Base-by-base conservation (phyloP, 2,797 vertebrate species). In the Serranus cabrilla region DNA sequence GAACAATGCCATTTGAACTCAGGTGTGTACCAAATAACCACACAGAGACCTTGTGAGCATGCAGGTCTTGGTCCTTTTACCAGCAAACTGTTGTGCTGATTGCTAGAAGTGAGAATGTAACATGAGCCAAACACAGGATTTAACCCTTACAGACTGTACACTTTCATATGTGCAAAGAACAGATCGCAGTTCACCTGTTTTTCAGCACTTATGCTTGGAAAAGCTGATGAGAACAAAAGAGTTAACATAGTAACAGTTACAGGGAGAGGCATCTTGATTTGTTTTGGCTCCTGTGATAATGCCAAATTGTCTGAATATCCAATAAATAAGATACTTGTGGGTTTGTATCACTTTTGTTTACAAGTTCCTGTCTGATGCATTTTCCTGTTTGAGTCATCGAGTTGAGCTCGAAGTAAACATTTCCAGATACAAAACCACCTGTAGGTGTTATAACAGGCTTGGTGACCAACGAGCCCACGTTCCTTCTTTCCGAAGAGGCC, bases 1-100 rank as follows among this genome's bases (percentile, higher is more conserved):
- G 68, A 78, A 70, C 56, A 18, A 37, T 40, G 16, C 54, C 52
- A 18, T 71, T 63, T 63, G 70, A 87, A 27, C 81, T 80, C n/a
- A 1, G 31, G 4, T 46, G 45, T 59, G 46, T 39, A 10, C 56
- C 55, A 49, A 69, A 67, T 59, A 55, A 42, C 47, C 21, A 49
- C 18, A 11, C 20, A 2, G 23, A 60, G 64, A 31, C 9, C 34
- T 43, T 23, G 52, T 54, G 18, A 46, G 42, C 45, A 20, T 14
- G 67, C 45, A 56, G 8, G 61, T 56, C 25, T 69, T 21, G 14
- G 31, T 23, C 27, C 10, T 20, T 61, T 64, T 39, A 50, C 67
- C 27, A 59, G 57, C 47, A 59, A 50, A 37, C 55, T 34, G 40
- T 3, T 34, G 14, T 25, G 56, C 47, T 27, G 51, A 20, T 69